Conservation (phyloP, 2,113 vertebrate species). For the Noctilio leporinus region DNA sequence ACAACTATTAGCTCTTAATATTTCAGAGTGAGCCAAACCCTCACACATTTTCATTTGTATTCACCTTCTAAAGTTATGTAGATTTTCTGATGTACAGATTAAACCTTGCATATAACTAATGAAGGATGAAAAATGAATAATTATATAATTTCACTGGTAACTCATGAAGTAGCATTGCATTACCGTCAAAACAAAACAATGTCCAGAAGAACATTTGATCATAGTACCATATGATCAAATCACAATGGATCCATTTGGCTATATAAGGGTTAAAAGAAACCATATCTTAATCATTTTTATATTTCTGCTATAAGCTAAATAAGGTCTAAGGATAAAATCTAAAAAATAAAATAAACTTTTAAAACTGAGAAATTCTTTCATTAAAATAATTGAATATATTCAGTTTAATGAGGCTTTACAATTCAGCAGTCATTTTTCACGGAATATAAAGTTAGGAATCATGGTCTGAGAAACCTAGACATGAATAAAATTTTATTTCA, state of each 20-base stretch:
- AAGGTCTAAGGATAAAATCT: not conserved
- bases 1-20: not conserved
- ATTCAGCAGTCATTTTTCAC: not conserved
- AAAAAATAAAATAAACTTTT: not conserved
- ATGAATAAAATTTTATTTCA: not conserved
- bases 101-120: conserved; percentile 76
- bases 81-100: conserved; percentile 43
- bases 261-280: conserved; percentile 71
- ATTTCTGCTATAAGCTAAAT: no score
- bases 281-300: conserved; percentile 65
- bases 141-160: conserved; percentile 88
- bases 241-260: conserved; percentile 77
- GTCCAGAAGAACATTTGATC: conserved; percentile 70
- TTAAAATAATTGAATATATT: not conserved
- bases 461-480: not conserved
- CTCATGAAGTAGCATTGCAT: conserved; percentile 85
- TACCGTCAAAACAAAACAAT: conserved; percentile 80
- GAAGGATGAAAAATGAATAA: conserved; percentile 84
- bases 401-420: not conserved
- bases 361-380: conserved; percentile 64
- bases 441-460: not conserved
- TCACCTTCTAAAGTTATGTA: not conserved
- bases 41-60: not conserved
- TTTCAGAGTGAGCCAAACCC: not conserved
- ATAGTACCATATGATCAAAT: conserved; percentile 82